Base-by-base conservation (phyloP, 1,140 invertebrate species). In the Leptinotarsa undecemlineata region DNA sequence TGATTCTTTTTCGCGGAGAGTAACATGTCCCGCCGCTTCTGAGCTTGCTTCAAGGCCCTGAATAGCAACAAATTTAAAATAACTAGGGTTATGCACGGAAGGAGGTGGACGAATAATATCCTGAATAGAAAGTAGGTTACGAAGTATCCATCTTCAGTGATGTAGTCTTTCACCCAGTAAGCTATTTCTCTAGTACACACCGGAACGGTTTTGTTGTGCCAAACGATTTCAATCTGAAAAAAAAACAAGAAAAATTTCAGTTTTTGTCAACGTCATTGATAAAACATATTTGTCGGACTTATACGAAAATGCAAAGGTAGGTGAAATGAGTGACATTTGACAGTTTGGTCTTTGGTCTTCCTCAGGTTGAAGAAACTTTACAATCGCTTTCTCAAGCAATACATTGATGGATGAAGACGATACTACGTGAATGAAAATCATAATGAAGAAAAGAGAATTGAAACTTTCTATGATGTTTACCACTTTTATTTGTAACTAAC, bases 1-100 rank as follows among this genome's bases (percentile, higher is more conserved):
- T 93, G 89, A 83, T 94, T 95, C 82, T 96, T 94, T 72, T 93
- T 92, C 48, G 81, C 77, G 14, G 79, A 74, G 81, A 96, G 92
- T 13, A 96, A 87, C 82, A 92, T 90, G 80, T 93, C 91, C 19
- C 95, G 86, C 76, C 95, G 91, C 60, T 90, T 87, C 84, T 96
- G 93, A 0, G 96, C 96, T 76, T 91, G 88, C 66, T 92, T 87
- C 89, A 98, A 90, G 0, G 96, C 95, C 68, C 90, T 86, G 82
- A 97, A 97, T 1, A 98, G 88, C 11, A 98, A 86, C 0, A 94
- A 90, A 85, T 98, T 98, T 19, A 98, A 89, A 1, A 96, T 91
- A 1, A 98, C 94, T 11, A 98, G 89, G 3, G 94, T 90, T 3
- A 95, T 90, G 86, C 96, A 98, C 0, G 96, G 96, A 20, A 96